phyloP scores from a whole-genome alignment of 1,140 invertebrate genomes.

The Thereuonema tuberculata region DNA sequence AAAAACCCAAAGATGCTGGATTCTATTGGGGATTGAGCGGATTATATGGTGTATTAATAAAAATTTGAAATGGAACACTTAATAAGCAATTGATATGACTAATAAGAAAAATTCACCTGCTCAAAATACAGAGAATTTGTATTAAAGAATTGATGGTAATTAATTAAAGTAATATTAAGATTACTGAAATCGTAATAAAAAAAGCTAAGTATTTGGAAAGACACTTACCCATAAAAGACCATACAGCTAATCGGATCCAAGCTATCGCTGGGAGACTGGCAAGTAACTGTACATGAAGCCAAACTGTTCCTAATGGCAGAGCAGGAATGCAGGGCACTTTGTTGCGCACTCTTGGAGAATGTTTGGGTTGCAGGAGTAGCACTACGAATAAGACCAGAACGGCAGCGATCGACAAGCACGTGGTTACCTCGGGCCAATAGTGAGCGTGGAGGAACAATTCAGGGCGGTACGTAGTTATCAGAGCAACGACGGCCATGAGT shows the following conservation, averaged over 20 bases:
- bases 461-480: constrained; percentile 14
- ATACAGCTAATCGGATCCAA: constrained; percentile 16
- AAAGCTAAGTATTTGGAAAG: not conserved
- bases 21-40: too few species aligned
- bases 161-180: too few species aligned
- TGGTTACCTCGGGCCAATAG: constrained; percentile 16
- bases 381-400: constrained; percentile 10
- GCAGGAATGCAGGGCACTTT: constrained; percentile 18
- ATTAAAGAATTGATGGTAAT: too few species aligned
- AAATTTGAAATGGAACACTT: too few species aligned
- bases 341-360: constrained; percentile 9
- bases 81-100: too few species aligned
- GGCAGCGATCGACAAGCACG: constrained; percentile 8
- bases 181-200: too few species aligned
- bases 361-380: constrained; percentile 14
- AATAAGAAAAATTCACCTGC: too few species aligned
- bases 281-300: constrained; percentile 18
- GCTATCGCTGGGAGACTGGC: constrained; percentile 14
- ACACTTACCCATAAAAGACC: constrained; percentile 16
- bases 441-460: constrained; percentile 8
- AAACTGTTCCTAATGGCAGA: constrained; percentile 18
- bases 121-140: too few species aligned
- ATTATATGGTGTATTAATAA: too few species aligned
- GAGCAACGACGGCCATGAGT: constrained; percentile 15
- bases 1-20: too few species aligned